Percentiles rank a stretch among this genome's conserved stretches.
These are phyloP conservation scores for Camponotus pennsylvanicus DNA, from an alignment of 1,140 invertebrate genomes.

Conservation along the genomic window DNA sequence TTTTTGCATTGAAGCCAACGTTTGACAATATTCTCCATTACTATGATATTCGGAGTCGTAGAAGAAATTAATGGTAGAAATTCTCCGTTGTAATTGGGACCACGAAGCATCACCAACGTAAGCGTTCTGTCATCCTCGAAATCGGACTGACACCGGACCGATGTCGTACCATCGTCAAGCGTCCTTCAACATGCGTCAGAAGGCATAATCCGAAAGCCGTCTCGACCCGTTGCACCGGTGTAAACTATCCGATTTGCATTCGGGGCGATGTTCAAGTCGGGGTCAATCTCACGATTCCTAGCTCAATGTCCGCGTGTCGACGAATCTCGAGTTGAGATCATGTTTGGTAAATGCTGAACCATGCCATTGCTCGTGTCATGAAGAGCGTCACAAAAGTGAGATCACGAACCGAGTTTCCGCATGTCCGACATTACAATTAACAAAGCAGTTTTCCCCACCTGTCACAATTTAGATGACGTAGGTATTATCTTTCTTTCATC, in stretches of 20 bases:
- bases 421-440: conserved; percentile 52
- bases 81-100: conserved; percentile 58
- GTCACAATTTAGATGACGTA: background rate
- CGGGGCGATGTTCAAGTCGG: conserved; percentile 60
- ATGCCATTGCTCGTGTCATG: conserved; percentile 24
- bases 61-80: conserved; percentile 34
- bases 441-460: conserved; percentile 22
- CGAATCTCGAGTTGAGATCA: conserved; percentile 44
- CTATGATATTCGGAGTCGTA: background rate
- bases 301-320: conserved; percentile 26
- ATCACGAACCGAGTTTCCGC: conserved; percentile 32
- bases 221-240: conserved; percentile 50
- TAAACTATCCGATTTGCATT: conserved; percentile 73
- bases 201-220: conserved; percentile 54
- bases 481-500: background rate
- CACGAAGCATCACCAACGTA: conserved; percentile 44
- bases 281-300: conserved; percentile 51
- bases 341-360: conserved; percentile 64
- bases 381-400: conserved; percentile 24
- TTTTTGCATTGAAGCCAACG: background rate
- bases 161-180: conserved; percentile 49
- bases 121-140: conserved; percentile 41
- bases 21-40: background rate
- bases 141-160: conserved; percentile 42
- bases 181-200: conserved; percentile 60